phyloP scores from a whole-genome alignment of 2,797 vertebrate genomes.

The Coracias cyanogaster region DNA sequence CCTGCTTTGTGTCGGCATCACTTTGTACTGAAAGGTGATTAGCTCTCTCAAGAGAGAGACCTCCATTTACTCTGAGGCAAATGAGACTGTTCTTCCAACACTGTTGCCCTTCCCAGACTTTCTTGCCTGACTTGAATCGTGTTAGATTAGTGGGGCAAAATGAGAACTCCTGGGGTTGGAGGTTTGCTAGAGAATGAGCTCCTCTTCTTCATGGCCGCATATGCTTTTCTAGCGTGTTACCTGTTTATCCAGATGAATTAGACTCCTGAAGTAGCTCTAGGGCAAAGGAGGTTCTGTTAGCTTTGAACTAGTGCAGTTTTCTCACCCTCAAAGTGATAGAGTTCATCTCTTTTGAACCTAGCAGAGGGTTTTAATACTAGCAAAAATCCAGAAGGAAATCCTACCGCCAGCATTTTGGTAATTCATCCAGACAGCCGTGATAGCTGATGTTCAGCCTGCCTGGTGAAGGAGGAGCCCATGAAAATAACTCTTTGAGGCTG shows the following conservation, averaged over 20 bases:
- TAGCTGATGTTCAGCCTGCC: neutral
- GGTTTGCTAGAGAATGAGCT: neutral
- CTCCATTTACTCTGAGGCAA: neutral
- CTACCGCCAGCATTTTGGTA: neutral
- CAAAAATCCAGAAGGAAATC: neutral
- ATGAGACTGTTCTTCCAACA: neutral
- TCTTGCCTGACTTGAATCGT: neutral
- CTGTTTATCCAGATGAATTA: neutral
- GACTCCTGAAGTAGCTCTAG: neutral
- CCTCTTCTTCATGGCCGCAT: neutral
- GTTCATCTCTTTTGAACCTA: neutral
- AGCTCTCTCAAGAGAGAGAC: neutral
- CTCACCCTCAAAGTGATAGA: neutral
- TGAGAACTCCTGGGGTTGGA: neutral
- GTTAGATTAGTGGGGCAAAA: neutral
- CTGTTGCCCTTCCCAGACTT: neutral
- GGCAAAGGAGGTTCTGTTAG: neutral
- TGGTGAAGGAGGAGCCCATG: neutral
- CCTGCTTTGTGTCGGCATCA: neutral
- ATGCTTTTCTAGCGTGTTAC: neutral
- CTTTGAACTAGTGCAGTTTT: slow-evolving; percentile 9
- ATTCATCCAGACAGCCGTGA: neutral
- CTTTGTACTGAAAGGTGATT: neutral
- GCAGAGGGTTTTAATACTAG: neutral
- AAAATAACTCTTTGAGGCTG: neutral